Evolutionary conservation across 2,113 vertebrate genomes (phyloP).

Genomic region (Vombatus ursinus): DNA sequence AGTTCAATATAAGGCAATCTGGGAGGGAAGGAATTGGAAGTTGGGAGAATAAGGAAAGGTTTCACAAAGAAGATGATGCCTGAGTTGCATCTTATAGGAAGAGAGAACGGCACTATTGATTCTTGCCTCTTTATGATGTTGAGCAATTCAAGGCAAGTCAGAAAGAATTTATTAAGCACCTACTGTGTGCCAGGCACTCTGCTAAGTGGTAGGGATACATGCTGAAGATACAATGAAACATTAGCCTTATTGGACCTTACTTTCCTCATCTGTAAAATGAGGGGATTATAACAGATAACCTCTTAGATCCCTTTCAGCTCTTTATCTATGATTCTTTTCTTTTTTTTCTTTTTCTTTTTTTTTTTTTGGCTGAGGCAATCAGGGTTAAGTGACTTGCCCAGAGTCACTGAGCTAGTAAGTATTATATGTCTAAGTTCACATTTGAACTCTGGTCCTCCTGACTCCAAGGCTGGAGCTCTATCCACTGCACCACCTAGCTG

Average conservation of each 20-base stretch:
- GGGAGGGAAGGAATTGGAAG: not conserved
- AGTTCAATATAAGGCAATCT: not conserved
- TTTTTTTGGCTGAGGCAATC: no score
- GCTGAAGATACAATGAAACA: not conserved
- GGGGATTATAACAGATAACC: not conserved
- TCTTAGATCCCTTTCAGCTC: not conserved
- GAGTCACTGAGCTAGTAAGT: no score
- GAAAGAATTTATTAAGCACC: not conserved
- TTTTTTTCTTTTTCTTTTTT: no score
- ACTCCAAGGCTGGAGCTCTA: no score
- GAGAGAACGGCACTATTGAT: not conserved
- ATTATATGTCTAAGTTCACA: no score
- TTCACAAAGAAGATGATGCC: not conserved
- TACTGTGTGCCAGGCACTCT: not conserved
- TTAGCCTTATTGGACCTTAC: not conserved
- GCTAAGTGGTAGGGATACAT: not conserved
- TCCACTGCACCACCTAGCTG: no score
- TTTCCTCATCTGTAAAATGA: not conserved
- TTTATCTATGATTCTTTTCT: not conserved
- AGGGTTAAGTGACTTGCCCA: no score
- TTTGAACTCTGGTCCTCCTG: no score
- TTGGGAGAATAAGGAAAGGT: not conserved
- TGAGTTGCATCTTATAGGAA: not conserved
- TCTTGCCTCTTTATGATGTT: not conserved
- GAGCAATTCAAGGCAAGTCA: not conserved